Base-by-base conservation (phyloP, 2,113 vertebrate species). In the Anguilla japonica region DNA sequence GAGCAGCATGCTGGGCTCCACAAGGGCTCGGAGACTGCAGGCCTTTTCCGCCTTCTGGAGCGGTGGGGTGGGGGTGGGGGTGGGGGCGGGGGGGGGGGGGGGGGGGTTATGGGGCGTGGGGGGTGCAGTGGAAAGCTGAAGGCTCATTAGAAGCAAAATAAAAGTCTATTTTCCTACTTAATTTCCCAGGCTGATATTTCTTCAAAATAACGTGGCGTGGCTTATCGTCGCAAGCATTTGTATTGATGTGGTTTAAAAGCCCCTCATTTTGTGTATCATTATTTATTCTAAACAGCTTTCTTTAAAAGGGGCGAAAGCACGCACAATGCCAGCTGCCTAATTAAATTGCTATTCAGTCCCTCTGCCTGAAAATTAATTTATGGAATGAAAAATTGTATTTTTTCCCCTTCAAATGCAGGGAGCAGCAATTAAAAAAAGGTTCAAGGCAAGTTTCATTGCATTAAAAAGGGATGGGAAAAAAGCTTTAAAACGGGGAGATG, bases 361-460 rank as follows among this genome's bases (percentile, higher is more conserved):
- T 86, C 84, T 87, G 13, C 63, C 85, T 82, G 60, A 87, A 89
- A 89, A 91, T 90, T 83, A 88, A 90, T 91, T 91, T 81, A 90
- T 71, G 80, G 60, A 90, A 87, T 91, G 79, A 87, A 89, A 89
- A 89, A 87, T 26, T 78, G 20, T 84, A 84, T 67, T 83, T 84
- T 67, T 87, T 43, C 41, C 82, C 26, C 81, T 83, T 89, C 53
- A 87, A 83, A 83, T 90, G 89, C 88, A 91, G 89, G 90, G 88
- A 86, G 81, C 92, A 85, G 88, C 94, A 94, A 95, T 95, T 95
- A 94, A 94, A 91, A 91, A 84, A 84, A 87, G 90, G 93, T 94
- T 92, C 92, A 94, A 94, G 93, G 93, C 88, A 87, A 88, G 91
- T 93, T 92, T 94, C 91, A 92, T 93, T 93, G 91, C 87, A 91